These are phyloP conservation scores for Euphonia xanthogaster DNA, from an alignment of 2,797 vertebrate species.

Conservation along the genomic window DNA sequence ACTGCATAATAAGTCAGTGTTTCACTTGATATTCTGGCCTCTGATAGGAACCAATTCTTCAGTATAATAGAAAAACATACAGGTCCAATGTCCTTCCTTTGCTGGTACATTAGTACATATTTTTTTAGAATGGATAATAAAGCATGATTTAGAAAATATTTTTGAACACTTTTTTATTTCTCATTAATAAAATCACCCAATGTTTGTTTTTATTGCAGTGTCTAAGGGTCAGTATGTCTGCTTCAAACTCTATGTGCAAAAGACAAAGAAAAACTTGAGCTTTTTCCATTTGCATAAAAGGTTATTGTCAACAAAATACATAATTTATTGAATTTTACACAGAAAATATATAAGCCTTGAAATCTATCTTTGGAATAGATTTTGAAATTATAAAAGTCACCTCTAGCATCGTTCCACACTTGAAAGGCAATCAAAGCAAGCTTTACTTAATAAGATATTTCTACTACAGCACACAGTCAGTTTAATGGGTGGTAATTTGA, in stretches of 20 bases:
- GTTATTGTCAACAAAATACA: background rate
- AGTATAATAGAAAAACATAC: background rate
- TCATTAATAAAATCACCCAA: background rate
- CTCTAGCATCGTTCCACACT: background rate
- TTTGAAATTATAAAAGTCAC: background rate
- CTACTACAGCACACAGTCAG: background rate
- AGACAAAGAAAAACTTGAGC: background rate
- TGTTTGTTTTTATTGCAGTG: background rate
- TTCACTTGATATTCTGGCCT: background rate
- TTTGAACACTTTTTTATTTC: background rate
- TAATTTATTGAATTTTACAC: background rate
- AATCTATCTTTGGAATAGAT: background rate
- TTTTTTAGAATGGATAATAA: background rate
- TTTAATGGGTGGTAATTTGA: slow-evolving; percentile 41
- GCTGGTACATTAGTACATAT: background rate
- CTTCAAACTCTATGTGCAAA: background rate
- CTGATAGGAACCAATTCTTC: background rate
- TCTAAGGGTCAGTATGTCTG: background rate
- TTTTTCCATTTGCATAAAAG: background rate
- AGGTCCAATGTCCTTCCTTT: background rate
- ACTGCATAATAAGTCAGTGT: background rate
- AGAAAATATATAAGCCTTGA: background rate
- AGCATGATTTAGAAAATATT: background rate
- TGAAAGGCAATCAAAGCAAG: background rate
- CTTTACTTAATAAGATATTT: slow-evolving; percentile 10